These are phyloP conservation scores for Taphrorychus bicolor DNA, from an alignment of 2,888 invertebrate genomes.

Conservation along the genomic window DNA sequence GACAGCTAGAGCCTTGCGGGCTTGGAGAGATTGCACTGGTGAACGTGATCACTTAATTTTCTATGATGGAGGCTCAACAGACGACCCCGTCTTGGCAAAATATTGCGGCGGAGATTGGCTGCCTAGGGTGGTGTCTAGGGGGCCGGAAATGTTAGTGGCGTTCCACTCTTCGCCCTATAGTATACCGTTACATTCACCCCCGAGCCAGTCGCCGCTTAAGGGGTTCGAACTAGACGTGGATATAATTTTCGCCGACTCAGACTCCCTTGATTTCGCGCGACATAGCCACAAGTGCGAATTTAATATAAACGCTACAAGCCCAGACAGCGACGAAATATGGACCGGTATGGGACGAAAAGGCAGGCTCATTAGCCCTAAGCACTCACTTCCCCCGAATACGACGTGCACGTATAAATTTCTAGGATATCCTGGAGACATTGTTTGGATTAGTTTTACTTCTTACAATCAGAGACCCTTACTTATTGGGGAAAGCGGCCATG, in stretches of 20 bases:
- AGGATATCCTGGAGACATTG: constrained; percentile 78
- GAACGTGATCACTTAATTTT: constrained; percentile 85
- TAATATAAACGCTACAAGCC: constrained; percentile 76
- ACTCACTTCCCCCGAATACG: constrained; percentile 84
- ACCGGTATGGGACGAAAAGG: constrained; percentile 73
- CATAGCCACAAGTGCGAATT: constrained; percentile 71
- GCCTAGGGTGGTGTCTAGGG: constrained; percentile 77
- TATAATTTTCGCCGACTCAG: constrained; percentile 86
- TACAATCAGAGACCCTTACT: constrained; percentile 81
- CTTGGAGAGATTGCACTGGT: constrained; percentile 84
- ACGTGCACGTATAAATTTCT: constrained; percentile 87
- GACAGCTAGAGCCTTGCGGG: constrained; percentile 72
- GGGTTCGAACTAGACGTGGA: constrained; percentile 89
- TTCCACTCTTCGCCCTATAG: constrained; percentile 87
- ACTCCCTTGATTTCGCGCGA: constrained; percentile 82
- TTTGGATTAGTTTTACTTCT: constrained; percentile 88
- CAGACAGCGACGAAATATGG: constrained; percentile 66
- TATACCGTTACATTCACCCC: constrained; percentile 74
- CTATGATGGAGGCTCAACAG: constrained; percentile 83
- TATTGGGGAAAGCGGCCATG: constrained; percentile 60
- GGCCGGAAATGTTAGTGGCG: constrained; percentile 85
- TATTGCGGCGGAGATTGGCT: constrained; percentile 90
- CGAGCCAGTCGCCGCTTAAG: constrained; percentile 72
- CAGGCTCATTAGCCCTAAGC: constrained; percentile 77
- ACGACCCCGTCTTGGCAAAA: constrained; percentile 83